Evolutionary conservation across 2,113 vertebrate species (phyloP).

Genomic region (Hypocryptadius cinnamomeus): DNA sequence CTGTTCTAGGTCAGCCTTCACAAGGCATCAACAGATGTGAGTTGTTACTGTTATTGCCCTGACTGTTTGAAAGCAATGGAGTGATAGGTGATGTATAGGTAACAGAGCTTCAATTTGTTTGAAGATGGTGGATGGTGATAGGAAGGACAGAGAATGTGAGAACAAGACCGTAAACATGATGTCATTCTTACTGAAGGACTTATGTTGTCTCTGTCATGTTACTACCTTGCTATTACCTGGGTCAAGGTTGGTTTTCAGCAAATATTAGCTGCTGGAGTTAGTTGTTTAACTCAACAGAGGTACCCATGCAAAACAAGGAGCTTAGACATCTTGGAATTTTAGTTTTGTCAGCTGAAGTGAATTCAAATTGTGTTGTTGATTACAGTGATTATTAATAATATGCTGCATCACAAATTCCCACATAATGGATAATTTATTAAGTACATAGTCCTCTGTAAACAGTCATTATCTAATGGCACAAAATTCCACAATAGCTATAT

Average conservation of each 20-base stretch:
- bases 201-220: not conserved
- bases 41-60: fast-evolving
- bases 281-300: not conserved
- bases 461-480: not conserved
- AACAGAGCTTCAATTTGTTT: not conserved
- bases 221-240: not conserved
- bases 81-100: not conserved
- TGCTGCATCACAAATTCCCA: not conserved
- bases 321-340: not conserved
- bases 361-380: not conserved
- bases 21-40: not conserved
- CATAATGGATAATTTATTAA: not conserved
- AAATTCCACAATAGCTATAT: not conserved
- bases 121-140: not conserved
- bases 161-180: not conserved
- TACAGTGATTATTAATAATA: not conserved
- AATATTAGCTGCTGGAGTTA: not conserved
- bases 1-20: not conserved
- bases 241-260: not conserved
- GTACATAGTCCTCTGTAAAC: not conserved
- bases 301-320: not conserved
- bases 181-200: not conserved
- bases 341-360: not conserved
- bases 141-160: not conserved
- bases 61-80: not conserved